Percentiles rank a stretch among this genome's conserved stretches.
These are phyloP conservation scores for Tricholauxania praeusta DNA, from an alignment of 2,888 invertebrate species.

Conservation along the genomic window DNA sequence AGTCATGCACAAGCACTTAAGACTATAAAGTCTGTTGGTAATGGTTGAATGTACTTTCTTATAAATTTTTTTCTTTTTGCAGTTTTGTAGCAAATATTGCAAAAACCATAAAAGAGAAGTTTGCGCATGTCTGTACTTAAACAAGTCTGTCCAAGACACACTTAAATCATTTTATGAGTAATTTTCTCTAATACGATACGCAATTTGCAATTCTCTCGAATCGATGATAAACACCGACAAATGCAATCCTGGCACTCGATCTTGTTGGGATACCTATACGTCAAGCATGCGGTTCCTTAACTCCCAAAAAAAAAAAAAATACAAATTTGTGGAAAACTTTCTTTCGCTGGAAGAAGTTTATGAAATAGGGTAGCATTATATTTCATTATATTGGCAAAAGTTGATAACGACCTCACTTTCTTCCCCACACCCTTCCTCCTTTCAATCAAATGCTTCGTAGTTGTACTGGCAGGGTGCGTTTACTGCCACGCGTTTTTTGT, in stretches of 20 bases:
- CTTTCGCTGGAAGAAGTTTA: not conserved
- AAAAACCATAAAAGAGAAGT: conserved; percentile 1
- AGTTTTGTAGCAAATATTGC: conserved; percentile 9
- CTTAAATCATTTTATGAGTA: conserved; percentile 26
- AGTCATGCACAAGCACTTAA: not conserved
- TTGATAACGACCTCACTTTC: no score
- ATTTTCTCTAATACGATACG: conserved; percentile 26
- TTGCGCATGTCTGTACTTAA: conserved; percentile 41
- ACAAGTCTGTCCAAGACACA: conserved; percentile 12
- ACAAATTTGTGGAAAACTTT: not conserved
- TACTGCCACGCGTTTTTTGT: no score
- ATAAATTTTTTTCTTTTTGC: conserved; percentile 2
- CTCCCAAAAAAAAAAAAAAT: not conserved
- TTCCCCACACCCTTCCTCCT: no score
- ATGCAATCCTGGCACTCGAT: not conserved
- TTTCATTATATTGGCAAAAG: no score
- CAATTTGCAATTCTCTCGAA: conserved; percentile 16
- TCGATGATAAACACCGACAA: conserved; percentile 15
- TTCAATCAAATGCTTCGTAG: no score
- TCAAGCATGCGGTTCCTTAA: conserved; percentile 7
- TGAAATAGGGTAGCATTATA: not conserved
- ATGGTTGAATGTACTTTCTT: no score
- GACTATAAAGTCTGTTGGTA: not conserved
- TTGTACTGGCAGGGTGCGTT: no score
- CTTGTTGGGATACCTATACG: not conserved